These are phyloP conservation scores for Gasteruption jaculator DNA, from an alignment of 2,888 invertebrate species.

Conservation along the genomic window DNA sequence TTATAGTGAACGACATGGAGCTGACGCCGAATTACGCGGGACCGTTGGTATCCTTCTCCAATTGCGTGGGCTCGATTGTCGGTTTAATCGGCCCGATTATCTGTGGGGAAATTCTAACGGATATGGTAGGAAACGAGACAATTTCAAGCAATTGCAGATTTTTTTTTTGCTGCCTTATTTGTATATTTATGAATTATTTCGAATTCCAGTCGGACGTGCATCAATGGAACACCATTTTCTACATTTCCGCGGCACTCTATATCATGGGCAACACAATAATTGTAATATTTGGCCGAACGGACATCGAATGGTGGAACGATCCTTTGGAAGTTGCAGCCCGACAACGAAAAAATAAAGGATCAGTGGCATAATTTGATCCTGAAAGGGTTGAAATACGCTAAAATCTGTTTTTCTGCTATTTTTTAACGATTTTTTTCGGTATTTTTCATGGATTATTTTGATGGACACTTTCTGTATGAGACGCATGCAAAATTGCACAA, in stretches of 20 bases:
- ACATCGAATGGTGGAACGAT: constrained; percentile 63
- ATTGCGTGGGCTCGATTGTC: constrained; percentile 50
- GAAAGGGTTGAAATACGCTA: too few relatives aligned
- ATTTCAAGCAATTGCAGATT: not conserved
- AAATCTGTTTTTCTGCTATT: too few relatives aligned
- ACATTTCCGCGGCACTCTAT: constrained; percentile 59
- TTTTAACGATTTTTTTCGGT: too few relatives aligned
- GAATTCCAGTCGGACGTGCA: constrained; percentile 55
- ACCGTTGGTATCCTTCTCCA: constrained; percentile 54
- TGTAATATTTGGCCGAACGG: constrained; percentile 59
- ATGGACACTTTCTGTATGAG: too few relatives aligned
- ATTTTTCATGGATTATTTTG: too few relatives aligned
- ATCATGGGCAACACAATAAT: constrained; percentile 60
- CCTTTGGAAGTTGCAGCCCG: too few relatives aligned
- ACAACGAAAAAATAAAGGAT: too few relatives aligned
- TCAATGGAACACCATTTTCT: constrained; percentile 64
- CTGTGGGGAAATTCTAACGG: constrained; percentile 41
- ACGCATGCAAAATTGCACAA: too few relatives aligned
- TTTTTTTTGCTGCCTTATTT: not conserved
- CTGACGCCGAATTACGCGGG: constrained; percentile 55
- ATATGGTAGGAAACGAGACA: constrained; percentile 40
- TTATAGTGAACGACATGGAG: constrained; percentile 54
- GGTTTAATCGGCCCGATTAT: constrained; percentile 52
- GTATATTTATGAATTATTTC: constrained; percentile 24
- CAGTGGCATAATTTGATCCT: too few relatives aligned